Evolutionary conservation across 2,888 invertebrate species (phyloP).

Genomic region (Pristionchus fissidentatus): DNA sequence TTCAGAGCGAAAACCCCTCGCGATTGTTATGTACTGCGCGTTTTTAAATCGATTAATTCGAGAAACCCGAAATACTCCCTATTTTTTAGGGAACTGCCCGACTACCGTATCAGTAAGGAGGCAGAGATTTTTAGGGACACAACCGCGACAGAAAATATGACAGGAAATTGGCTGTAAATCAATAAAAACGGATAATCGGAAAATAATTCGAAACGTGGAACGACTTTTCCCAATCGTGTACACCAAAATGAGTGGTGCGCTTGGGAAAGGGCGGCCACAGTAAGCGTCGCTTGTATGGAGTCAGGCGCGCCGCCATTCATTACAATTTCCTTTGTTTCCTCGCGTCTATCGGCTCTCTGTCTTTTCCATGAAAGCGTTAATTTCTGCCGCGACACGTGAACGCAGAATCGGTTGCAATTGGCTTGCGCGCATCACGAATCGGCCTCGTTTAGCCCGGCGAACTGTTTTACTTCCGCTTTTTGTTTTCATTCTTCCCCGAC

Average conservation of each 20-base stretch:
- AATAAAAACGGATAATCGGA: neutral
- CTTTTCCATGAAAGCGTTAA: no score
- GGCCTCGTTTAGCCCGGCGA: no score
- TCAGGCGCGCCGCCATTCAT: conserved; percentile 17
- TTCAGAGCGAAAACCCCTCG: conserved; percentile 10
- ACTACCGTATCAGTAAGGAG: neutral
- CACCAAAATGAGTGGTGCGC: neutral
- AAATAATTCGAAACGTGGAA: neutral
- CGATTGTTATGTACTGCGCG: neutral
- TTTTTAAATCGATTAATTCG: neutral
- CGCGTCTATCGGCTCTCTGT: neutral
- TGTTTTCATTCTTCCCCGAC: neutral
- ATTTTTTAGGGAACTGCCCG: no score
- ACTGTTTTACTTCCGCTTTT: neutral
- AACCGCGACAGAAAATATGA: neutral
- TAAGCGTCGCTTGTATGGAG: neutral
- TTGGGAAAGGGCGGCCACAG: neutral
- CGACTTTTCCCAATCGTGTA: conserved; percentile 3
- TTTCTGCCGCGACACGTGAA: no score
- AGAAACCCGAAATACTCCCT: neutral
- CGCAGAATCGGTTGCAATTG: no score
- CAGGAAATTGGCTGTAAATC: no score
- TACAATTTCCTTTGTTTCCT: conserved; percentile 3
- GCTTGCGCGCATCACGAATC: no score
- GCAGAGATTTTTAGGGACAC: neutral